Evolutionary conservation across 2,888 invertebrate genomes (phyloP).

Genomic region (Pheosia gnoma): DNA sequence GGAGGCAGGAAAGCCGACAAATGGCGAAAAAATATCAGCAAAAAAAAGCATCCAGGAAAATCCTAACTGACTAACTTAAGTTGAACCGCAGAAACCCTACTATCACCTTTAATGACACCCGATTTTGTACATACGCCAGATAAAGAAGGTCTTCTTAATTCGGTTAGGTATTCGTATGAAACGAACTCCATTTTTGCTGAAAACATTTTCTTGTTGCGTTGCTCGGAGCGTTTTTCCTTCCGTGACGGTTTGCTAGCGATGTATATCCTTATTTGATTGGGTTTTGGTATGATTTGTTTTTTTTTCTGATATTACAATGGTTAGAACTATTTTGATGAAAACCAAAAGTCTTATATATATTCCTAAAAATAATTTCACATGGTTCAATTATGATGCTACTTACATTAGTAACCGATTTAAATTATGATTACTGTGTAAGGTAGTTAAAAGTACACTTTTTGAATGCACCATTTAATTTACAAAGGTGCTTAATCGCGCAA

Average conservation of each 20-base stretch:
- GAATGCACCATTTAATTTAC: background rate
- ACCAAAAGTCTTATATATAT: too few species aligned
- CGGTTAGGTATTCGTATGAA: conserved; percentile 44
- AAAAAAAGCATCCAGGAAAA: conserved; percentile 60
- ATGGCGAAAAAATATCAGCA: conserved; percentile 55
- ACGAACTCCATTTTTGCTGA: conserved; percentile 48
- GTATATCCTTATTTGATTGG: conserved; percentile 32
- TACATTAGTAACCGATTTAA: too few species aligned
- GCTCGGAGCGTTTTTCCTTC: conserved; percentile 44
- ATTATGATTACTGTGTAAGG: too few species aligned
- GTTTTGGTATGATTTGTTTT: conserved; percentile 9
- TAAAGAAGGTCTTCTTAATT: conserved; percentile 33
- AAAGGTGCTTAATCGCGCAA: conserved; percentile 14
- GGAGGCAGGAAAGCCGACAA: conserved; percentile 43
- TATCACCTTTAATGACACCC: conserved; percentile 4
- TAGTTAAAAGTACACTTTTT: background rate
- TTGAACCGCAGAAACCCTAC: conserved; percentile 30
- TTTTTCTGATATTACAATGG: background rate
- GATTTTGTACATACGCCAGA: conserved; percentile 15
- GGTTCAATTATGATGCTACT: too few species aligned
- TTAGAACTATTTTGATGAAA: too few species aligned
- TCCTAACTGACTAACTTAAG: conserved; percentile 44
- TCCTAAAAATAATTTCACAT: too few species aligned
- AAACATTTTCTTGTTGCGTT: conserved; percentile 54
- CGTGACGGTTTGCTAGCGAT: conserved; percentile 8